These are phyloP conservation scores for Melolontha melolontha DNA, from an alignment of 2,888 invertebrate species.

Conservation along the genomic window DNA sequence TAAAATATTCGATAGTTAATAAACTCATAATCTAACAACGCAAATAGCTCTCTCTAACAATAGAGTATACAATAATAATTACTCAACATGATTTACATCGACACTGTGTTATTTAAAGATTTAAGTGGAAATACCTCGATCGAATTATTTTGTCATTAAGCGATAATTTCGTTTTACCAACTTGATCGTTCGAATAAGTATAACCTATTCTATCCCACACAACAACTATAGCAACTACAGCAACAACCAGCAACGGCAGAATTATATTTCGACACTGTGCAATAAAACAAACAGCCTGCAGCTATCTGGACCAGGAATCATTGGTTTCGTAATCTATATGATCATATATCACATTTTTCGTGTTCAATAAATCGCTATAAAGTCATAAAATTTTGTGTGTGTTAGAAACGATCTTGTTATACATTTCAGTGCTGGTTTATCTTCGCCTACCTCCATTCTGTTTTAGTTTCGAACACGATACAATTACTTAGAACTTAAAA, in stretches of 20 bases:
- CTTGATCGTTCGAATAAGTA: slow-evolving; percentile 2
- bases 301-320: slow-evolving; percentile 20
- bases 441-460: no score
- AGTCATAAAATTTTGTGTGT: slow-evolving; percentile 18
- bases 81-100: slow-evolving; percentile 5
- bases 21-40: neutral
- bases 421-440: no score
- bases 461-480: no score
- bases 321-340: slow-evolving; percentile 19
- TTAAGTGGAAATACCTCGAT: slow-evolving; percentile 13
- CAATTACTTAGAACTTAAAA: no score
- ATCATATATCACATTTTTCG: slow-evolving; percentile 26
- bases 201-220: neutral
- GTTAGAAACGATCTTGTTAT: neutral
- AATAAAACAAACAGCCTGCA: slow-evolving; percentile 16
- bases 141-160: slow-evolving; percentile 23
- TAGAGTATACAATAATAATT: slow-evolving; percentile 1
- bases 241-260: neutral
- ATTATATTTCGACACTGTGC: slow-evolving; percentile 15
- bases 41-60: neutral
- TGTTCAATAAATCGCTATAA: slow-evolving; percentile 2
- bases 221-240: no score
- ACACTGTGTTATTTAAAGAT: slow-evolving; percentile 5
- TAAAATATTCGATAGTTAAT: neutral
- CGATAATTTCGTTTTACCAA: slow-evolving; percentile 14